Conservation (phyloP, 2,888 invertebrate genomes). For the Auanema sp. region DNA sequence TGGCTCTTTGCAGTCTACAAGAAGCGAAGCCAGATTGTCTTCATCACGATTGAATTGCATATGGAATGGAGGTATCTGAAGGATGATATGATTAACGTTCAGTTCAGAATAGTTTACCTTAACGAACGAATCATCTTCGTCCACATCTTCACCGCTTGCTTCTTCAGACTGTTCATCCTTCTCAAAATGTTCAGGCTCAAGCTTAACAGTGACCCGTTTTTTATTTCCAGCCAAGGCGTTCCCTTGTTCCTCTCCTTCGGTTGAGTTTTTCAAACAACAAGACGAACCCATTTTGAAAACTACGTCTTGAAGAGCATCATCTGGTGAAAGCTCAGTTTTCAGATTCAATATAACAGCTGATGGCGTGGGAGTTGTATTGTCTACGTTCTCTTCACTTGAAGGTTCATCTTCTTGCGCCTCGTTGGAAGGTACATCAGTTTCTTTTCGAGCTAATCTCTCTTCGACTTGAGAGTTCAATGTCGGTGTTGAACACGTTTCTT, state of each 20-base stretch:
- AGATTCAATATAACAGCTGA: too few species aligned
- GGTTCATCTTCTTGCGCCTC: too few species aligned
- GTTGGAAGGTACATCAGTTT: too few species aligned
- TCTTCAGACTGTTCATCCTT: background rate
- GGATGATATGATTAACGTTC: background rate
- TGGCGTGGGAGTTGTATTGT: background rate
- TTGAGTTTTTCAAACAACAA: too few species aligned
- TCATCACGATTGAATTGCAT: background rate
- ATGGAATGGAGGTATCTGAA: constrained; percentile 14
- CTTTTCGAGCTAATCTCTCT: too few species aligned
- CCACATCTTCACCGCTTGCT: too few species aligned
- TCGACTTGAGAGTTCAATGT: too few species aligned
- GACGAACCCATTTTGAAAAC: too few species aligned
- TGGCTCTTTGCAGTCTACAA: constrained; percentile 9
- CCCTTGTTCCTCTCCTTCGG: too few species aligned
- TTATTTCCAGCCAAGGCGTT: background rate
- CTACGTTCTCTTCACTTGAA: background rate
- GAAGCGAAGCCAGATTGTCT: background rate
- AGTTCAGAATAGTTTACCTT: constrained; percentile 10
- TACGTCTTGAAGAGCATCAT: too few species aligned
- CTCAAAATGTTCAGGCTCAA: background rate
- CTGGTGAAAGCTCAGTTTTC: too few species aligned
- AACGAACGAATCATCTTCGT: constrained; percentile 23
- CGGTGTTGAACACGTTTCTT: too few species aligned
- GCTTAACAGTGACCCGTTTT: constrained; percentile 1